Conservation (phyloP, 2,113 vertebrate genomes). For the Neotoma lepida region DNA sequence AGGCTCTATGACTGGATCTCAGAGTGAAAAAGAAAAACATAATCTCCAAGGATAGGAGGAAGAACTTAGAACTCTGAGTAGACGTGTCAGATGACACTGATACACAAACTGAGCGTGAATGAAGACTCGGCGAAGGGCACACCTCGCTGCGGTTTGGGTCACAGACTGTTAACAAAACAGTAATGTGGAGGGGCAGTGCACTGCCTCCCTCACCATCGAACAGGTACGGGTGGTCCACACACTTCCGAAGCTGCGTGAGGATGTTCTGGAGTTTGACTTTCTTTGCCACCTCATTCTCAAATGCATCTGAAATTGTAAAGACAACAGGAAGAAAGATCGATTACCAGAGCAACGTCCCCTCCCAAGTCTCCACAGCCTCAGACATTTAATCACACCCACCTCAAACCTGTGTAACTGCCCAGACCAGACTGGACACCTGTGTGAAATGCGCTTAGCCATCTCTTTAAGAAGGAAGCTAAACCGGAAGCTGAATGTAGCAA, state of each 20-base stretch:
- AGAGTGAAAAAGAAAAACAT: background rate
- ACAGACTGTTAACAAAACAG: background rate
- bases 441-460: background rate
- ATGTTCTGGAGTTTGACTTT: conserved; percentile 92
- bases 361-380: background rate
- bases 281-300: conserved; percentile 87
- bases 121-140: background rate
- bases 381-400: background rate
- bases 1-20: background rate
- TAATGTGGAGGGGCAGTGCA: background rate
- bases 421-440: background rate
- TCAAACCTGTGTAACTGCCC: background rate
- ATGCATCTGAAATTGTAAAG: conserved; percentile 87
- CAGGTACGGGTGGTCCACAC: conserved; percentile 94
- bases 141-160: background rate
- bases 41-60: background rate
- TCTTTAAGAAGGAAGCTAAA: background rate
- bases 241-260: conserved; percentile 94
- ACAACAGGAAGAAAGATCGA: background rate
- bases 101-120: background rate
- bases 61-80: background rate
- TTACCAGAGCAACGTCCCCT: background rate
- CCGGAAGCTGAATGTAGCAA: background rate
- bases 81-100: background rate
- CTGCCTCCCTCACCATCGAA: conserved; percentile 89